Evolutionary conservation across 2,113 vertebrate species (phyloP), one percentile per base, ranked within the genome.

Genomic region (Pristiophorus japonicus): DNA sequence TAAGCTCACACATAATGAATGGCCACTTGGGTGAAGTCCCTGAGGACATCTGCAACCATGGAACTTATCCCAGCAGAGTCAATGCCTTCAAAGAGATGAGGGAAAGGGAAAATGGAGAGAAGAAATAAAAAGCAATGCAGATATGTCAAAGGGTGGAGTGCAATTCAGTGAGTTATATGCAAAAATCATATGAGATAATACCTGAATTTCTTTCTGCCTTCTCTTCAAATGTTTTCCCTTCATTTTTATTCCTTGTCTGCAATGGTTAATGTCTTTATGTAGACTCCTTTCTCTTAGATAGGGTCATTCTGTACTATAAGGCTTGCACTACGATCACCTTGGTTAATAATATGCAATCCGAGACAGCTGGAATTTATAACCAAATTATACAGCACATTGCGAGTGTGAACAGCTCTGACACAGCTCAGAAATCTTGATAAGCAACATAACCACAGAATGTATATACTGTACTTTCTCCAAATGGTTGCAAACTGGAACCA

Each of bases 401-500:
- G 20, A 63, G 55, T 63, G 34, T 63, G 88, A 63, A 38, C 20
- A 91, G 16, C 34, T 63, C 59, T 92, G 88, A 92, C 38, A 38
- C 20, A 91, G 16, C 34, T 63, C 59, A 65, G 88, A 92, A 63
- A 63, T 92, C 59, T 92, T 38, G 59, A 92, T 18, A 92, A 92
- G n/a, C 34, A 63, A 18, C 88, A 92, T 59, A 88, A 88, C 27
- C 85, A 88, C 51, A 59, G 51, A 0, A 92, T 10, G 59, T n/a
- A 92, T 38, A 7, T 38, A 63, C n/a, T 38, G 7, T 38, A 63
- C n/a, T 92, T 92, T 92, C 30, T 16, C 20, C 88, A 92, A 92
- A 92, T 63, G 88, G 59, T 92, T 38, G 88, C 59, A 92, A 65
- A 18, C n/a, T 92, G 88, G 78, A 92, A 92, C 59, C n/a, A 18